Conservation (phyloP, 2,888 invertebrate species). For the Dorcus hopei region DNA sequence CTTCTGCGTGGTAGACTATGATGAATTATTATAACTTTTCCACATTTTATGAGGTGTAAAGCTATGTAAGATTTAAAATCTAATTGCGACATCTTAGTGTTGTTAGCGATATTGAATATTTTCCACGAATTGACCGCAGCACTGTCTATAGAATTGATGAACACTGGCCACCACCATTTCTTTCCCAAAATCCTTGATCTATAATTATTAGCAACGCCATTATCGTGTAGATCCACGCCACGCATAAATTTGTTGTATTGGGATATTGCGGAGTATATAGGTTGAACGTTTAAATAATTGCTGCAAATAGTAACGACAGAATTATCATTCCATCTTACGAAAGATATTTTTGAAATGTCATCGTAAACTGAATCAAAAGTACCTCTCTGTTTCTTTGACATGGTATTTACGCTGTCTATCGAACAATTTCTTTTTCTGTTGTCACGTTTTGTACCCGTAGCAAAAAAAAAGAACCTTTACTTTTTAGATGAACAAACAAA, state of each 20-base stretch:
- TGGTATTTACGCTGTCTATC: no score
- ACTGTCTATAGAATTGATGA: slow-evolving; percentile 22
- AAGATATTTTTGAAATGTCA: background rate
- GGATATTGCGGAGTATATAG: background rate
- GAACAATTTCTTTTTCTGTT: no score
- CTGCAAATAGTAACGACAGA: background rate
- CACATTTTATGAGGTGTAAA: no score
- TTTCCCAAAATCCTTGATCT: slow-evolving; percentile 22
- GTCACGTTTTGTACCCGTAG: no score
- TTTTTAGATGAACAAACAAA: no score
- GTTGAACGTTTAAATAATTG: background rate
- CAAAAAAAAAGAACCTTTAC: no score
- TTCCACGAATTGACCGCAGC: background rate
- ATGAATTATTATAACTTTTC: no score
- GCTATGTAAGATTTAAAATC: no score
- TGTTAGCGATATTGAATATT: no score
- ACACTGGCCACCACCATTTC: slow-evolving; percentile 31
- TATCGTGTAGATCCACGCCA: slow-evolving; percentile 2
- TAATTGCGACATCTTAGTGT: no score
- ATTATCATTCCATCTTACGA: slow-evolving; percentile 1
- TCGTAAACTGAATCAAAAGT: background rate
- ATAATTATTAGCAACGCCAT: slow-evolving; percentile 23
- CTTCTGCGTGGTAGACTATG: no score
- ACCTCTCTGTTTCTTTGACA: background rate
- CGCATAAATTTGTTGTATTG: slow-evolving; percentile 1